A percentile compares a stretch with the other conserved stretches of the same genome.
Evolutionary conservation across 2,113 vertebrate genomes (phyloP).

Genomic region (Atractosteus spatula): DNA sequence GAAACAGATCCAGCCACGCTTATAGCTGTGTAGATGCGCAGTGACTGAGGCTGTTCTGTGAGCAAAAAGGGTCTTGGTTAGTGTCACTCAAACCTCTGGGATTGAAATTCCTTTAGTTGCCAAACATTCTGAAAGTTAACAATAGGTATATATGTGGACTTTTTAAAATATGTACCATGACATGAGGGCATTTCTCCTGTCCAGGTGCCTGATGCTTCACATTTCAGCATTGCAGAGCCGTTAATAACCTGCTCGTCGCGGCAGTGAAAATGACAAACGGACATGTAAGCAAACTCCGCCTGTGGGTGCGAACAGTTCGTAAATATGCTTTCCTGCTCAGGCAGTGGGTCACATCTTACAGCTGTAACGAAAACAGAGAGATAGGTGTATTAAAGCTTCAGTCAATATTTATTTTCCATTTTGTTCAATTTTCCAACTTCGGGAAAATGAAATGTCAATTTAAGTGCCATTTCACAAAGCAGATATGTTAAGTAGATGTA

Average conservation of each 20-base stretch:
- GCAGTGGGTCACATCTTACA: slow-evolving; percentile 41
- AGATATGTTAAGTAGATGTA: too few species aligned
- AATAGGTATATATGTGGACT: too few species aligned
- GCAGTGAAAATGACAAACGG: slow-evolving; percentile 58
- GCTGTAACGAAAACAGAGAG: slow-evolving; percentile 33
- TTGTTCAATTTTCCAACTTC: too few species aligned
- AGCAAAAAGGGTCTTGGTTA: background rate
- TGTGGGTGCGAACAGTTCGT: slow-evolving; percentile 47
- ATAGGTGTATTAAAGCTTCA: background rate
- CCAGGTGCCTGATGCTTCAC: slow-evolving; percentile 49
- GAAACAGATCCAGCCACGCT: slow-evolving; percentile 25
- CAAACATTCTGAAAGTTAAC: too few species aligned
- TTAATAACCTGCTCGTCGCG: slow-evolving; percentile 33
- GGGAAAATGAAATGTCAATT: too few species aligned
- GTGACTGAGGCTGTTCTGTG: slow-evolving; percentile 33
- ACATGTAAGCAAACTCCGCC: slow-evolving; percentile 27
- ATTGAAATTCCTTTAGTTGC: too few species aligned
- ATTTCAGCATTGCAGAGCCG: slow-evolving; percentile 32
- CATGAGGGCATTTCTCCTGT: slow-evolving; percentile 48
- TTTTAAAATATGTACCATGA: slow-evolving; percentile 42
- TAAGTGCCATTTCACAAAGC: too few species aligned
- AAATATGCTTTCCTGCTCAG: slow-evolving; percentile 38
- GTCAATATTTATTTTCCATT: too few species aligned
- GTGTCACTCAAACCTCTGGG: too few species aligned
- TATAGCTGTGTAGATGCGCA: background rate